Conservation (phyloP, 2,797 vertebrate genomes). For the Chloroceryle amazona region DNA sequence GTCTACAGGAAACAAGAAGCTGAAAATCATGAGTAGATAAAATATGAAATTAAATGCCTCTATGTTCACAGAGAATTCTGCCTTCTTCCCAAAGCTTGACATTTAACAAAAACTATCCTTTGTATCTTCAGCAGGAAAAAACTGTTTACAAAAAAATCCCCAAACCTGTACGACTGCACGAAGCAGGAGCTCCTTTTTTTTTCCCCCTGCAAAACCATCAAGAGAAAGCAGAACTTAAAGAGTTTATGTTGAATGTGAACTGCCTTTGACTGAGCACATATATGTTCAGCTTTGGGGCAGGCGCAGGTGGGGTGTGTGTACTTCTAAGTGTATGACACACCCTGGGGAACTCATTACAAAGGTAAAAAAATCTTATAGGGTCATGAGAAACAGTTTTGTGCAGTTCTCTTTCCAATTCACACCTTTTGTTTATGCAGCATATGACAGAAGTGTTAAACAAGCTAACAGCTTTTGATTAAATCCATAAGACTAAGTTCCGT, state of each 20-base stretch:
- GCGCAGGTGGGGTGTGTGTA: accelerated
- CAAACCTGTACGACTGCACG: not conserved
- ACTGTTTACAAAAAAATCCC: not conserved
- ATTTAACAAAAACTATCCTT: not conserved
- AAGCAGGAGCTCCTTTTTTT: not conserved
- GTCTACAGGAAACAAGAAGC: not conserved
- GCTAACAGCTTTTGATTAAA: not conserved
- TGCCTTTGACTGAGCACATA: not conserved
- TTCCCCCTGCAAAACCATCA: not conserved
- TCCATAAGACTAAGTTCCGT: not conserved
- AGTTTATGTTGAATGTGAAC: not conserved
- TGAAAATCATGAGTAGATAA: not conserved
- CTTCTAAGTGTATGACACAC: not conserved
- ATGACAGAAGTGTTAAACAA: not conserved
- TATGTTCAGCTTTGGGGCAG: not conserved
- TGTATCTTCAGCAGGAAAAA: not conserved
- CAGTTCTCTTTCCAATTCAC: not conserved
- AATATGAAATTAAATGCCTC: not conserved
- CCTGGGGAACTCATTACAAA: not conserved
- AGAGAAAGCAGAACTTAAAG: not conserved
- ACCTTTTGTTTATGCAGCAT: not conserved
- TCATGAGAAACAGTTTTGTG: not conserved
- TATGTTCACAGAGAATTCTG: not conserved
- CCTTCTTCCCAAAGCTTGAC: not conserved
- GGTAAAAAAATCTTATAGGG: not conserved